Evolutionary conservation across 2,113 vertebrate species (phyloP).

Genomic region (Chauna torquata): DNA sequence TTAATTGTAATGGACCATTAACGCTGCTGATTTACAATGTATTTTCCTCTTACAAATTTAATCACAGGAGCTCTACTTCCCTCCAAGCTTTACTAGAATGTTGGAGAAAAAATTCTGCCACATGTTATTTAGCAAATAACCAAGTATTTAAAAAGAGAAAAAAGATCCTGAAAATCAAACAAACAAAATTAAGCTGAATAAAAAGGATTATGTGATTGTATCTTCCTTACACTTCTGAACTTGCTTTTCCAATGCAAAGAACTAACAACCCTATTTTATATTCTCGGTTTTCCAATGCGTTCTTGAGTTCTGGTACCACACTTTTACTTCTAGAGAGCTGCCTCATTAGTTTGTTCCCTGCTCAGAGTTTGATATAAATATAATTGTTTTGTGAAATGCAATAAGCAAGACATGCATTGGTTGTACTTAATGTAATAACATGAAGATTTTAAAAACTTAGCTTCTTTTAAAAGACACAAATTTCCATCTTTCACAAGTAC

Average conservation of each 20-base stretch:
- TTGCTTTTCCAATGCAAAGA: not conserved
- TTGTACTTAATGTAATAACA: not conserved
- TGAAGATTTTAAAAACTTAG: not conserved
- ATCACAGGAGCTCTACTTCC: slow-evolving; percentile 23
- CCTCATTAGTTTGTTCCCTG: not conserved
- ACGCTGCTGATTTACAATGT: not conserved
- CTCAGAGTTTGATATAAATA: not conserved
- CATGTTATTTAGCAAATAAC: not conserved
- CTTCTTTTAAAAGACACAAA: not conserved
- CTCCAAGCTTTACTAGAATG: not conserved
- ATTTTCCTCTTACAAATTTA: slow-evolving; percentile 59
- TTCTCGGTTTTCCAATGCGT: not conserved
- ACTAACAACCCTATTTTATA: not conserved
- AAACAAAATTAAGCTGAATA: not conserved
- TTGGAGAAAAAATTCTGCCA: not conserved
- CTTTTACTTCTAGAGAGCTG: not conserved
- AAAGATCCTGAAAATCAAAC: not conserved
- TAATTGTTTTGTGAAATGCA: not conserved
- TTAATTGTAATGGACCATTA: slow-evolving; percentile 9
- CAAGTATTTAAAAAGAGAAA: not conserved
- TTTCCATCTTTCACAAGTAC: not conserved
- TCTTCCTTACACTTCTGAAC: not conserved
- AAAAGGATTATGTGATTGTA: not conserved
- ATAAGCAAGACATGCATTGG: not conserved
- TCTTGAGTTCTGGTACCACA: not conserved